Percentiles rank a stretch among this genome's conserved stretches.
Evolutionary conservation across 1,140 invertebrate genomes (phyloP).

Genomic region (Macrobrachium rosenbergii): DNA sequence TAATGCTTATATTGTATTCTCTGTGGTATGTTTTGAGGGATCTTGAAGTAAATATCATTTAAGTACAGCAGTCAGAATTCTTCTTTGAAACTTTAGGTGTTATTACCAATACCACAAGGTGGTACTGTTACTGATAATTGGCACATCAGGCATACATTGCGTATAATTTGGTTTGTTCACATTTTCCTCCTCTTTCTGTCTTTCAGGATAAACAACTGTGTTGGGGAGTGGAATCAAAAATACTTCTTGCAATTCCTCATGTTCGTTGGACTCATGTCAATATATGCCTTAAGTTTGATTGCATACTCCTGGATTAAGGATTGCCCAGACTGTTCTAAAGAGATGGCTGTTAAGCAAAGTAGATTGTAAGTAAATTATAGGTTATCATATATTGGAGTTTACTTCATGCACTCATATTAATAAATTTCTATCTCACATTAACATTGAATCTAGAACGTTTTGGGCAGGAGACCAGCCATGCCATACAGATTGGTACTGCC

Average conservation of each 20-base stretch:
- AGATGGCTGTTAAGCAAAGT: slow-evolving; percentile 78
- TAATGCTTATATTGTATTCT: too few species aligned
- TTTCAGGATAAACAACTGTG: slow-evolving; percentile 90
- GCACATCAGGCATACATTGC: neutral
- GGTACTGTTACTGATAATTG: too few species aligned
- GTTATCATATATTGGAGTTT: neutral
- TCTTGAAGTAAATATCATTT: too few species aligned
- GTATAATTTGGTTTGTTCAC: neutral
- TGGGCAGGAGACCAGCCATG: too few species aligned
- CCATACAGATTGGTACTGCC: too few species aligned
- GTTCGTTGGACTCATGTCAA: slow-evolving; percentile 78
- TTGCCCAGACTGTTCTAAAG: slow-evolving; percentile 79
- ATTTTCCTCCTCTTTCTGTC: neutral
- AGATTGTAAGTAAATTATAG: slow-evolving; percentile 63
- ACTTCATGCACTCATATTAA: neutral
- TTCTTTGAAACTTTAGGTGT: too few species aligned
- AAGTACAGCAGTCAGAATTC: too few species aligned
- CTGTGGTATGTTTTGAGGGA: too few species aligned
- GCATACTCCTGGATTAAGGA: slow-evolving; percentile 82
- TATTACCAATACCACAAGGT: too few species aligned
- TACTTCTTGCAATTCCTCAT: slow-evolving; percentile 94
- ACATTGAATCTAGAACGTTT: too few species aligned
- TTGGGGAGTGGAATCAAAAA: slow-evolving; percentile 94
- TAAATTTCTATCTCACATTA: neutral
- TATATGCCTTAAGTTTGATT: slow-evolving; percentile 81